Evolutionary conservation across 2,888 invertebrate genomes (phyloP).

Genomic region (Eupithecia centaureata): DNA sequence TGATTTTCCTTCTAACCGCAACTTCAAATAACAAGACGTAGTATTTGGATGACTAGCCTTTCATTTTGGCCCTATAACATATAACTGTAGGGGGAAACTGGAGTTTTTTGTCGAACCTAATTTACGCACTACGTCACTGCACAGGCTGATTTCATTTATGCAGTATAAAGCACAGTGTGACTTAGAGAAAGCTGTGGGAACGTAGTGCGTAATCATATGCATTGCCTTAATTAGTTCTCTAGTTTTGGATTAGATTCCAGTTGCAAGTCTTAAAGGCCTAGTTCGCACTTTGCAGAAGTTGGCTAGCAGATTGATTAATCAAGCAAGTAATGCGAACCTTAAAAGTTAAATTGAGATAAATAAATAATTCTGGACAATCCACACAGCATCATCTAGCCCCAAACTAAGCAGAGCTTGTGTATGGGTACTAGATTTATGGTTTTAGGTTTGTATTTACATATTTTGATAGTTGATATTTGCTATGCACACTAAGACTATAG

Average conservation of each 20-base stretch:
- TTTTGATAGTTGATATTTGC: no score
- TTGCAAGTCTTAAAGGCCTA: not conserved
- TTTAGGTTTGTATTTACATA: no score
- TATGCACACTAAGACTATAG: not conserved
- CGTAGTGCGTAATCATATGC: not conserved
- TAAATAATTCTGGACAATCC: no score
- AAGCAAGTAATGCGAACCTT: no score
- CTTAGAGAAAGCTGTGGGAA: not conserved
- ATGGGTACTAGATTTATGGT: no score
- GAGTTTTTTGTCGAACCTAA: not conserved
- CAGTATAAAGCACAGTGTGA: not conserved
- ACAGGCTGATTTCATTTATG: not conserved
- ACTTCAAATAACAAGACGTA: not conserved
- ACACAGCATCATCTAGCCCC: no score
- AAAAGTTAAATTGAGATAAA: no score
- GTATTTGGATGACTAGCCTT: constrained; percentile 4
- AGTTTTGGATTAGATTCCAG: not conserved
- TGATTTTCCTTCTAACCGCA: not conserved
- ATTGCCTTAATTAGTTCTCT: not conserved
- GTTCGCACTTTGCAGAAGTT: not conserved
- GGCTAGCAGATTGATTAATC: not conserved
- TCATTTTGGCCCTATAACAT: not conserved
- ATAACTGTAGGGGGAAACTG: not conserved
- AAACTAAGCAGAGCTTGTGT: no score
- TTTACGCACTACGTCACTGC: not conserved